phyloP scores from a whole-genome alignment of 2,113 vertebrate species.

The Chionis minor region DNA sequence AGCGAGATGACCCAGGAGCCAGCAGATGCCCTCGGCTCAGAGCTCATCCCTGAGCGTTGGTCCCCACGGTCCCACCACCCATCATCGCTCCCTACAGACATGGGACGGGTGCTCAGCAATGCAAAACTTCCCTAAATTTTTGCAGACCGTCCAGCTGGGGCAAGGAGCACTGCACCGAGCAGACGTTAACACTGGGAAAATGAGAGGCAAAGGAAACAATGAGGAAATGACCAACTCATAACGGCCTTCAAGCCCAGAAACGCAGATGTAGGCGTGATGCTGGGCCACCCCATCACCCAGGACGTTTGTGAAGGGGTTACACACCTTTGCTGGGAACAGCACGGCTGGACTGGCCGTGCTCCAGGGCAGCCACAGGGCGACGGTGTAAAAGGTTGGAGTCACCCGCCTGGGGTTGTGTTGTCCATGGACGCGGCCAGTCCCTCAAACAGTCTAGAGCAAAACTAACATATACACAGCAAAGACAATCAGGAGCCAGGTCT shows the following conservation, averaged over 20 bases:
- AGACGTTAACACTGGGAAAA: not conserved
- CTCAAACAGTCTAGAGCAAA: not conserved
- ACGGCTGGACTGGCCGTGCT: not conserved
- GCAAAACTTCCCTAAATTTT: not conserved
- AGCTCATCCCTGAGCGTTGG: not conserved
- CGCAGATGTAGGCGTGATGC: not conserved
- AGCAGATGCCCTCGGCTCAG: rapidly evolving
- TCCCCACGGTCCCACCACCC: not conserved
- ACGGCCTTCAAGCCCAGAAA: not conserved
- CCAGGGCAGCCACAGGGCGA: not conserved
- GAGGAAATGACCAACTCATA: not conserved
- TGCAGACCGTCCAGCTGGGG: not conserved
- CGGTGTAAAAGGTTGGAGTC: rapidly evolving
- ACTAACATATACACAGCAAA: not conserved
- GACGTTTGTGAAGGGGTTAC: not conserved
- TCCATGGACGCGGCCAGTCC: not conserved
- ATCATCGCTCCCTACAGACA: rapidly evolving
- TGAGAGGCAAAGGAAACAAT: not conserved
- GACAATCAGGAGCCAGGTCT: not conserved
- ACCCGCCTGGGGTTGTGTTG: not conserved
- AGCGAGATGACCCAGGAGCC: not conserved
- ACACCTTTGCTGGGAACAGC: not conserved
- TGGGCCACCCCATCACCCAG: not conserved
- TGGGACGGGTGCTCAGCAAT: rapidly evolving
- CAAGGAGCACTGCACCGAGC: not conserved